These are phyloP conservation scores for Heliconius aoede DNA, from an alignment of 2,888 invertebrate species.

Conservation along the genomic window DNA sequence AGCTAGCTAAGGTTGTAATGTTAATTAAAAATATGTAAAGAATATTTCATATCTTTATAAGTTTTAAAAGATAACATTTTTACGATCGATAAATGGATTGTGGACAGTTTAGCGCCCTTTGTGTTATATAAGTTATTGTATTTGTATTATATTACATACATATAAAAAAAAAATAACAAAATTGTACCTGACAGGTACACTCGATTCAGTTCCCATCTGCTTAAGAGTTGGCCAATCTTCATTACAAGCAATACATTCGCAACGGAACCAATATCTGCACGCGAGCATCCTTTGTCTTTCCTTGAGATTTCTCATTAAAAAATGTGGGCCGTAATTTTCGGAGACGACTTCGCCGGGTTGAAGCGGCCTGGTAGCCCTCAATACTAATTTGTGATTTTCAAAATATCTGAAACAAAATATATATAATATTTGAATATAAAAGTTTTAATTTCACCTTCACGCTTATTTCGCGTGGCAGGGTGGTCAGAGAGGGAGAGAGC, in stretches of 20 bases:
- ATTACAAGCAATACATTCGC: conserved; percentile 88
- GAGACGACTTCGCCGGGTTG: conserved; percentile 86
- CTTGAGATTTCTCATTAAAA: conserved; percentile 79
- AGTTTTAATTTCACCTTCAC: no score
- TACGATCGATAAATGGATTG: no score
- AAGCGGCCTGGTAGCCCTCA: conserved; percentile 87
- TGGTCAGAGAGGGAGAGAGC: no score
- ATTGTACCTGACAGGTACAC: conserved; percentile 70
- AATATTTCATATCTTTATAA: no score
- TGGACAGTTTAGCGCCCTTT: not conserved
- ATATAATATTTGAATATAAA: not conserved
- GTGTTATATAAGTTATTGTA: no score
- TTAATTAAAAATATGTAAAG: no score
- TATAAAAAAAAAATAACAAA: not conserved
- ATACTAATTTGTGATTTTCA: conserved; percentile 87
- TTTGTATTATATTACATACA: not conserved
- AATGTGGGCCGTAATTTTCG: conserved; percentile 93
- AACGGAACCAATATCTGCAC: conserved; percentile 91
- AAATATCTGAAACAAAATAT: conserved; percentile 85
- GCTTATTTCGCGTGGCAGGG: no score
- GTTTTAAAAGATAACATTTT: no score
- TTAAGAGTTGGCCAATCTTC: conserved; percentile 90
- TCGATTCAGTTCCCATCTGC: conserved; percentile 78
- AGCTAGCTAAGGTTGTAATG: no score
- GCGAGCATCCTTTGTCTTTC: conserved; percentile 85